phyloP scores from a whole-genome alignment of 2,113 vertebrate genomes.

The Sorex araneus region DNA sequence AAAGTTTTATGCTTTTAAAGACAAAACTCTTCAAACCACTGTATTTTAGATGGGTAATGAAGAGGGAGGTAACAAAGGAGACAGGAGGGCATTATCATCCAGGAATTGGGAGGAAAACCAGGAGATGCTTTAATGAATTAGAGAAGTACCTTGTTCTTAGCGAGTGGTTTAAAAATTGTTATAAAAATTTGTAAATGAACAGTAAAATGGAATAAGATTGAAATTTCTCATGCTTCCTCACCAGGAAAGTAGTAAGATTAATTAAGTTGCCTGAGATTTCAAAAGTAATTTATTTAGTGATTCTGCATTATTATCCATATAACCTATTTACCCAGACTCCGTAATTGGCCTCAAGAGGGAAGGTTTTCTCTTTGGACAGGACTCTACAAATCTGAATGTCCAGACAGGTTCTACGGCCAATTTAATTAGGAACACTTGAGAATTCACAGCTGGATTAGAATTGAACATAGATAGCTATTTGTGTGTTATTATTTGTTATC shows the following conservation, averaged over 20 bases:
- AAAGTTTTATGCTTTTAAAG: neutral
- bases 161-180: neutral
- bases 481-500: neutral
- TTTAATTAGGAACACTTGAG: slow-evolving; percentile 24
- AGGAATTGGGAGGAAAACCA: neutral
- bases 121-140: neutral
- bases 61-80: neutral
- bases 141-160: neutral
- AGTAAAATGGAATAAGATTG: neutral
- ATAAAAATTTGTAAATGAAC: slow-evolving; percentile 30
- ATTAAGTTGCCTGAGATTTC: slow-evolving; percentile 35
- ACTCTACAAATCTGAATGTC: neutral
- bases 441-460: neutral
- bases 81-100: too few relatives aligned
- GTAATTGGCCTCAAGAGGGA: neutral
- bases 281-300: slow-evolving; percentile 52
- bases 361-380: slow-evolving; percentile 18
- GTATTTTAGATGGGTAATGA: neutral
- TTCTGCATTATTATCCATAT: slow-evolving; percentile 24
- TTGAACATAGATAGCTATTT: neutral
- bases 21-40: neutral
- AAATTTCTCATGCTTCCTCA: slow-evolving; percentile 7
- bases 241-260: neutral
- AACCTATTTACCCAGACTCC: neutral
- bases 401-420: neutral